Evolutionary conservation across 2,888 invertebrate species (phyloP).

Genomic region (Achlya flavicornis): DNA sequence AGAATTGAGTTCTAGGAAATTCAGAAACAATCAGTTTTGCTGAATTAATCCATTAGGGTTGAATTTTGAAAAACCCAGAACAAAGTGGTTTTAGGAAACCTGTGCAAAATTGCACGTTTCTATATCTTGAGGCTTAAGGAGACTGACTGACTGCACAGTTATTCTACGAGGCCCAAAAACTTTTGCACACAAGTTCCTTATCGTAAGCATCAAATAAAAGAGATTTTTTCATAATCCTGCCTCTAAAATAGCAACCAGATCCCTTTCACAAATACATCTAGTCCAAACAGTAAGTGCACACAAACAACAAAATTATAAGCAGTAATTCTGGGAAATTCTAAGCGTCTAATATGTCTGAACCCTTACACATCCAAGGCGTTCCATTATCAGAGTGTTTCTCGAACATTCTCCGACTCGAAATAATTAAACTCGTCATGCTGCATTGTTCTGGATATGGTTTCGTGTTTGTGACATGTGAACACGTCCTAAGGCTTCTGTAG

Average conservation of each 20-base stretch:
- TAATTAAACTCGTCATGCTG: constrained; percentile 69
- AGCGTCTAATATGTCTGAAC: constrained; percentile 12
- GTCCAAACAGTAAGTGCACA: not conserved
- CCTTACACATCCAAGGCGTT: constrained; percentile 33
- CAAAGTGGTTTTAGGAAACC: too few species aligned
- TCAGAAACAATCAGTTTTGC: not conserved
- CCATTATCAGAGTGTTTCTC: constrained; percentile 49
- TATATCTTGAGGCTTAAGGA: too few species aligned
- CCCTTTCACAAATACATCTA: not conserved
- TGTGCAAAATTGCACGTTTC: too few species aligned
- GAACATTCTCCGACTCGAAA: constrained; percentile 54
- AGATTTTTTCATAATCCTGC: too few species aligned
- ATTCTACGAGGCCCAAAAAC: too few species aligned
- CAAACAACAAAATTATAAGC: not conserved
- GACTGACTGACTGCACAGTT: too few species aligned
- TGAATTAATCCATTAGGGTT: too few species aligned
- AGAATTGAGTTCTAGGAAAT: not conserved
- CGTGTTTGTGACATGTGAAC: constrained; percentile 56
- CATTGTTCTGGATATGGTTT: constrained; percentile 49
- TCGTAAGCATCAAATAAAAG: too few species aligned
- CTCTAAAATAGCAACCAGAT: not conserved
- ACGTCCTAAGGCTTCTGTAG: constrained; percentile 24
- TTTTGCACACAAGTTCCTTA: too few species aligned
- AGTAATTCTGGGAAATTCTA: constrained; percentile 3
- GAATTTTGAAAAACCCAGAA: too few species aligned